These are phyloP conservation scores for Nothoprocta pentlandii DNA, from an alignment of 2,113 vertebrate genomes.

Conservation along the genomic window DNA sequence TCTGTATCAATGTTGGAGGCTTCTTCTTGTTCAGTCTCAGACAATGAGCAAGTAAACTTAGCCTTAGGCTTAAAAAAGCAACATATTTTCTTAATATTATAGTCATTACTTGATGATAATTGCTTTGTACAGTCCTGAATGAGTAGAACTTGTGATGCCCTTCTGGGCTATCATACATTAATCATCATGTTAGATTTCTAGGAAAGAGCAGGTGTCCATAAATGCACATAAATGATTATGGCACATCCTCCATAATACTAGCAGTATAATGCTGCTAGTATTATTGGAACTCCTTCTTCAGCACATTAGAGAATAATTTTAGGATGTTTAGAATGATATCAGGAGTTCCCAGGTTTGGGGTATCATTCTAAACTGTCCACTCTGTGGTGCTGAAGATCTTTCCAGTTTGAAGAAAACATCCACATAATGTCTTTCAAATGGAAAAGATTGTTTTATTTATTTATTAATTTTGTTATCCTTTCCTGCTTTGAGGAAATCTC, in stretches of 20 bases:
- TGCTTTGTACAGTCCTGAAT: neutral
- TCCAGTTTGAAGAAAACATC: neutral
- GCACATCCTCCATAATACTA: no score
- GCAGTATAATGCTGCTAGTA: neutral
- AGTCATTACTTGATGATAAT: neutral
- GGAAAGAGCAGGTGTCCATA: neutral
- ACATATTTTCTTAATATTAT: conserved; percentile 44
- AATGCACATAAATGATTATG: neutral
- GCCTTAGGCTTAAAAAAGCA: conserved; percentile 43
- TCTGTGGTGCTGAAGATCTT: neutral
- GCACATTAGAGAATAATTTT: neutral
- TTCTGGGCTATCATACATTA: neutral
- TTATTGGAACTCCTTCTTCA: neutral
- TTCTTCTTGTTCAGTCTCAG: conserved; percentile 20
- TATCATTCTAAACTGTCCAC: neutral
- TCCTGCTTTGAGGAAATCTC: neutral
- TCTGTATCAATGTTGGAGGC: conserved; percentile 28
- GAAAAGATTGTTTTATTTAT: neutral
- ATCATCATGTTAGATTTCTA: neutral
- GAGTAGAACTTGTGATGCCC: neutral
- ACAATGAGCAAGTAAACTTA: conserved; percentile 58
- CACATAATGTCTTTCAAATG: neutral
- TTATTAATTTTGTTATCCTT: neutral
- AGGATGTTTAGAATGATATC: neutral
- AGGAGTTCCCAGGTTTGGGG: neutral